A percentile compares a stretch with the other conserved stretches of the same genome.
phyloP scores from a whole-genome alignment of 2,797 vertebrate species.

The Oophaga sylvatica region DNA sequence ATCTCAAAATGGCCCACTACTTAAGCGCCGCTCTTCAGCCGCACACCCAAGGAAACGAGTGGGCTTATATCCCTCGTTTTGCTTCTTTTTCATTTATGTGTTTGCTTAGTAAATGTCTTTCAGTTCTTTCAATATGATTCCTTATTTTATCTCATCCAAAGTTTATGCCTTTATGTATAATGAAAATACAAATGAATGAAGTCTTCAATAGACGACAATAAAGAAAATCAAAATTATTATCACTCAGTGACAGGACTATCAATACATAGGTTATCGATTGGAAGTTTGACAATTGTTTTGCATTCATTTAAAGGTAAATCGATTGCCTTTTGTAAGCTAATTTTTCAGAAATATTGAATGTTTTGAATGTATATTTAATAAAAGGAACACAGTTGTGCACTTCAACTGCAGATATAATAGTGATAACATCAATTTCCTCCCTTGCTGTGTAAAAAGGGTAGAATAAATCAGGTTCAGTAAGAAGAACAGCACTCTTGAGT shows the following conservation, averaged over 20 bases:
- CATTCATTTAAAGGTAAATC: neutral
- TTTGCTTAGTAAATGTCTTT: neutral
- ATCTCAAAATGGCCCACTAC: too few species aligned
- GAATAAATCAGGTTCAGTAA: slow-evolving; percentile 66
- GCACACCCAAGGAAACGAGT: too few species aligned
- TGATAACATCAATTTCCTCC: slow-evolving; percentile 65
- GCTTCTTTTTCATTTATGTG: too few species aligned
- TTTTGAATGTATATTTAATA: slow-evolving; percentile 35
- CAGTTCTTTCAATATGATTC: neutral
- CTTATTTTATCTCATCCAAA: neutral
- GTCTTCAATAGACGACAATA: neutral
- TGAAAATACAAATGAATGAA: neutral
- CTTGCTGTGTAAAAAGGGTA: slow-evolving; percentile 70
- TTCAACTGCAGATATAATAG: slow-evolving; percentile 55
- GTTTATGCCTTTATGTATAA: neutral
- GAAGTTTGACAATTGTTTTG: neutral
- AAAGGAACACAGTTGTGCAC: slow-evolving; percentile 15
- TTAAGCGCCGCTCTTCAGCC: too few species aligned
- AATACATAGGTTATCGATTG: neutral
- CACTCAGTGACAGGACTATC: neutral
- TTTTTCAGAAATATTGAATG: slow-evolving; percentile 10
- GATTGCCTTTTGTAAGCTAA: slow-evolving; percentile 11
- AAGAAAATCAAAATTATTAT: neutral
- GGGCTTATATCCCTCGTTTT: too few species aligned
- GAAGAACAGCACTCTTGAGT: slow-evolving; percentile 65